Evolutionary conservation across 2,888 invertebrate genomes (phyloP), one percentile per base, ranked within the genome.

Genomic region (Brachypalpus laphriformis): DNA sequence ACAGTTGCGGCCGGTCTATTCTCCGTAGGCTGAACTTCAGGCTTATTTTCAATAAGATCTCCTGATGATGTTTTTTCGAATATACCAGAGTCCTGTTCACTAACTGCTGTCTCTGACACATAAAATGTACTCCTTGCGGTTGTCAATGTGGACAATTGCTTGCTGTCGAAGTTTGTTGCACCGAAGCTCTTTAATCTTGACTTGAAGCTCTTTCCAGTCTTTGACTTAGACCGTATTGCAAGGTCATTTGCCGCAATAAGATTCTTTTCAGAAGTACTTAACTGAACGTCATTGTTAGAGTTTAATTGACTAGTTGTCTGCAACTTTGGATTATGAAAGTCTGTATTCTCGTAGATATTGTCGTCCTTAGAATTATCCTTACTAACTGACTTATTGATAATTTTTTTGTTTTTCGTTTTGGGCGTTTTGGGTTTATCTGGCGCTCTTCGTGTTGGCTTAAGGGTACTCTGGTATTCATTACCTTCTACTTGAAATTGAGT

Each of bases 101-200:
- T 94, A 2, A 89, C 89, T 0, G 89, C 88, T 1, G 94, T 93
- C 87, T 95, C 94, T 59, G 95, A 95, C 87, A 96, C 90, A 89
- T 96, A 96, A 90, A 96, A 96, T 0, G 95, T 95, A 59, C 96
- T 95, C 87, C 94, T 94, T 0, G 94, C 94, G 54, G 93, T 93
- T 87, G 93, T 93, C 71, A 94, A 88, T 1, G 93, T 92, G 86
- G 90, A 87, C 22, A 89, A 70, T 47, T 90, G 90, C 57, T 91
- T 91, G 68, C 82, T 88, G 56, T 91, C 91, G 31, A 89, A 89
- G 14, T 61, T 77, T 3, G 88, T 74, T 42, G 93, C 93, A 85
- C 89, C 87, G 16, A 95, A 90, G 9, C 95, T 91, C 77, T 91
- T 92, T 88, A 95, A 94, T 82, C 95, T 93, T 0, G 94, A 94